A percentile compares a stretch with the other conserved stretches of the same genome.
phyloP scores from a whole-genome alignment of 1,140 invertebrate species.

The Eriosoma lanigerum region DNA sequence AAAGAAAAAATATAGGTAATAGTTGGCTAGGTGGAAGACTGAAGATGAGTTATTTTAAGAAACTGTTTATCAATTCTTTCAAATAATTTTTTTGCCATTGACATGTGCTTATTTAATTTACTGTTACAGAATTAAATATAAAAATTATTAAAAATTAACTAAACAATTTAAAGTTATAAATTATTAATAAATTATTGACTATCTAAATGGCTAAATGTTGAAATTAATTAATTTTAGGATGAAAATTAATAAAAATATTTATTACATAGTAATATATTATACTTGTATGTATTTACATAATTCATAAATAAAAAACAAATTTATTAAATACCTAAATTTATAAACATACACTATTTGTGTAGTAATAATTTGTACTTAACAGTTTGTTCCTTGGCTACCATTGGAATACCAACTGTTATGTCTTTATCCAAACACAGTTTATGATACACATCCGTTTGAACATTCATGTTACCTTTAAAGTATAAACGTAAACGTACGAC shows the following conservation, averaged over 20 bases:
- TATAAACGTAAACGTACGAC: slow-evolving; percentile 34
- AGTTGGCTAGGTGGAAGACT: no score
- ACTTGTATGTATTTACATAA: background rate
- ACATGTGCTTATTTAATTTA: no score
- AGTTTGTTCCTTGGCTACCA: slow-evolving; percentile 43
- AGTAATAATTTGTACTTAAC: slow-evolving; percentile 44
- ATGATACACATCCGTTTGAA: slow-evolving; percentile 39
- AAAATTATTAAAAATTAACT: no score
- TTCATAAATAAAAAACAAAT: background rate
- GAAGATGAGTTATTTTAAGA: no score
- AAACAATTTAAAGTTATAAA: no score
- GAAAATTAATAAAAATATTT: background rate
- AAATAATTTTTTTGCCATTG: no score
- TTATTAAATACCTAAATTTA: background rate
- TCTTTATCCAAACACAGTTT: slow-evolving; percentile 33
- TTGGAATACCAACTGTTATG: slow-evolving; percentile 20
- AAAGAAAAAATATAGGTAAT: no score
- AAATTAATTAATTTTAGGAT: no score
- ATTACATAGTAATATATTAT: background rate
- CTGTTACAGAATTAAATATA: no score
- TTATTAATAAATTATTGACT: no score
- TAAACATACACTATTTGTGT: background rate
- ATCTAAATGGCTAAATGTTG: no score
- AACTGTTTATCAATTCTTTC: no score
- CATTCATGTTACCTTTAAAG: slow-evolving; percentile 49